Evolutionary conservation across 2,797 vertebrate genomes (phyloP).

Genomic region (Poeciliopsis infans): DNA sequence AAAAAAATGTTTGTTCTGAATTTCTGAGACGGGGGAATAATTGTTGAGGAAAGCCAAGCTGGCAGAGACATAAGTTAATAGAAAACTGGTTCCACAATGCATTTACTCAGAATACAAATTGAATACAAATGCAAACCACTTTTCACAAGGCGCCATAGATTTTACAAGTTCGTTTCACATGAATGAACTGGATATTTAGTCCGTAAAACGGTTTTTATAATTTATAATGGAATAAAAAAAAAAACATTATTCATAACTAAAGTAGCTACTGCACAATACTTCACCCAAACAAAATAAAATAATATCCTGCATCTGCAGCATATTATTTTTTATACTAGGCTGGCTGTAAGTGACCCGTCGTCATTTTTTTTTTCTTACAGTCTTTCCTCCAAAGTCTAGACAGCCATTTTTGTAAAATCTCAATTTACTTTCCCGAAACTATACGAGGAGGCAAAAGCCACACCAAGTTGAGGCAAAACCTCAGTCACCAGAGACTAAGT

Average conservation of each 20-base stretch:
- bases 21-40: background rate
- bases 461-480: slow-evolving; percentile 57
- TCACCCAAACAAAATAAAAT: slow-evolving; percentile 10
- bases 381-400: slow-evolving; percentile 33
- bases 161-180: background rate
- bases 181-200: background rate
- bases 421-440: slow-evolving; percentile 59
- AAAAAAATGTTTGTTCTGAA: too few relatives aligned
- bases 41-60: background rate
- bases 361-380: slow-evolving; percentile 15
- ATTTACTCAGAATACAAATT: background rate
- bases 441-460: slow-evolving; percentile 52
- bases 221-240: background rate
- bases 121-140: background rate
- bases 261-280: slow-evolving; percentile 9
- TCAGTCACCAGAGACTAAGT: slow-evolving; percentile 56
- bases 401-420: slow-evolving; percentile 50
- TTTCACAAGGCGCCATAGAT: background rate
- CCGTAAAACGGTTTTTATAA: background rate
- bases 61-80: background rate
- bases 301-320: slow-evolving; percentile 3
- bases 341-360: slow-evolving; percentile 18
- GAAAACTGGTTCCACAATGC: background rate
- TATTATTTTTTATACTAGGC: slow-evolving; percentile 28
- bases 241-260: slow-evolving; percentile 1